phyloP scores from a whole-genome alignment of 2,888 invertebrate genomes.

The Dione juno region DNA sequence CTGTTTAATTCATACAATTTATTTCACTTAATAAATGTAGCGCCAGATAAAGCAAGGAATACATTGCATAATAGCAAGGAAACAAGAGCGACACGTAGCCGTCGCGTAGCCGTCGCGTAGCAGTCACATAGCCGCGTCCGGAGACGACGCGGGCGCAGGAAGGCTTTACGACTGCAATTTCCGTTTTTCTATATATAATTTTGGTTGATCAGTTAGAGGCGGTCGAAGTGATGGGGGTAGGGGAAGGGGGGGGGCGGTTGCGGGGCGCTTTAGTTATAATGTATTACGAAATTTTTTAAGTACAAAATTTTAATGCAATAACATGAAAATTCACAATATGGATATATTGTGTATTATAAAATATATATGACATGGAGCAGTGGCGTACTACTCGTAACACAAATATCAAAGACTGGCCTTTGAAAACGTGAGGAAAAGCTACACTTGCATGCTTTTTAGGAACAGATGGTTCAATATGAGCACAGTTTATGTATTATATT shows the following conservation, averaged over 20 bases:
- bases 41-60: not conserved
- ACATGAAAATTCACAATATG: too few species aligned
- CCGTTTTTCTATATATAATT: constrained; percentile 10
- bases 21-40: not conserved
- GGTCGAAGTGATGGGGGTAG: not conserved
- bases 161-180: constrained; percentile 17
- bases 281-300: too few species aligned
- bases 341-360: too few species aligned
- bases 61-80: not conserved
- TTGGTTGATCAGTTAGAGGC: not conserved
- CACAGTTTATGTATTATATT: too few species aligned
- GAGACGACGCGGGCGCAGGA: constrained; percentile 16
- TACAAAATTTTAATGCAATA: too few species aligned
- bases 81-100: not conserved
- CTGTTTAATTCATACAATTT: not conserved
- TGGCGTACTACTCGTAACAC: too few species aligned
- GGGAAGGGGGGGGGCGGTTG: not conserved
- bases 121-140: not conserved
- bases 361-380: too few species aligned
- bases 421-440: too few species aligned
- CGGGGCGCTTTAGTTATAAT: not conserved
- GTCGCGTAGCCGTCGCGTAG: not conserved
- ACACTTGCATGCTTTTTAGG: too few species aligned
- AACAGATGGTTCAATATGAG: too few species aligned
- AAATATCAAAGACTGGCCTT: too few species aligned